Evolutionary conservation across 2,888 invertebrate species (phyloP), one percentile per base, ranked within the genome.

Genomic region (Phyllotreta cruciferae): DNA sequence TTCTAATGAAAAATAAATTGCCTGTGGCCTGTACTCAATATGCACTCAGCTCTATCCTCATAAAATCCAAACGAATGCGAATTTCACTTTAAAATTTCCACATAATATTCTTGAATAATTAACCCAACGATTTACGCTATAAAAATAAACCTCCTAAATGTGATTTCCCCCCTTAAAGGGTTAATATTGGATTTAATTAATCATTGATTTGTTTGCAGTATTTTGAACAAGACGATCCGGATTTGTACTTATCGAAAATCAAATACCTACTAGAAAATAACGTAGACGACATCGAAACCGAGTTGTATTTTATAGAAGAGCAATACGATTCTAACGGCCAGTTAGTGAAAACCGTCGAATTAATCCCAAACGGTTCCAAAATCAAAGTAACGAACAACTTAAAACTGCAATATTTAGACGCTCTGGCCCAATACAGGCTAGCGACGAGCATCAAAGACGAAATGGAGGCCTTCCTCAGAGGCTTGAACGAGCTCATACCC

Each of bases 141-240:
- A n/a, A n/a, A n/a, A n/a, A n/a, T n/a, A n/a, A n/a, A n/a, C n/a
- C n/a, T n/a, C n/a, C n/a, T n/a, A n/a, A n/a, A n/a, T n/a, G n/a
- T n/a, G n/a, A n/a, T n/a, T n/a, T n/a, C n/a, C n/a, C n/a, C n/a
- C n/a, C n/a, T n/a, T n/a, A n/a, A n/a, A n/a, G n/a, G n/a, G n/a
- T n/a, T n/a, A n/a, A n/a, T n/a, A n/a, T n/a, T n/a, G n/a, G n/a
- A n/a, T n/a, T n/a, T 14, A 38, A n/a, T 11, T 37, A 42, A 39
- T 4, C 61, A n/a, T 42, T 37, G 1, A 34, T 35, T 37, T 60
- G 54, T 60, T 79, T 81, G 1, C 79, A 94, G 92, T 94, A 96
- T 81, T 96, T 96, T 81, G 96, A 96, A 79, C 94, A 95, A 82
- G 96, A 97, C 78, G 96, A 96, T 82, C 96, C 96, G 0, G 96